Conservation (phyloP, 92 coral and sea anemone genomes). For the Phenganax marumi region DNA sequence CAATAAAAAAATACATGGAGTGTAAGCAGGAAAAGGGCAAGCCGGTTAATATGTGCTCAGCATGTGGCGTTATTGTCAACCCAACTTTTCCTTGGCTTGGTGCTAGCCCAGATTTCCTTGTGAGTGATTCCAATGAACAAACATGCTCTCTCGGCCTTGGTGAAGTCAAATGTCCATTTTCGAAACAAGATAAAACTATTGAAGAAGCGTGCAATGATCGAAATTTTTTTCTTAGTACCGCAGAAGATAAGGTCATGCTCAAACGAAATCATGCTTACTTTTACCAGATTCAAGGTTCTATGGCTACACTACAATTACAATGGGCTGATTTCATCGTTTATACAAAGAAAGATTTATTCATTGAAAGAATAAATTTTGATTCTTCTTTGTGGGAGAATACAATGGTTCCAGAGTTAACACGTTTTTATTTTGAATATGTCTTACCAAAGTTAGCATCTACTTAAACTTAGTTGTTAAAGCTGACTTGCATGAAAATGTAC, state of each 20-base stretch:
- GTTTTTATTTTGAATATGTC: slow-evolving; percentile 27
- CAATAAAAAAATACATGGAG: slow-evolving; percentile 15
- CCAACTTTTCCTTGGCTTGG: slow-evolving; percentile 19
- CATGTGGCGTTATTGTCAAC: slow-evolving; percentile 24
- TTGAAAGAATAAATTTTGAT: slow-evolving; percentile 35
- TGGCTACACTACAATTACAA: slow-evolving; percentile 37
- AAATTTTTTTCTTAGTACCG: slow-evolving; percentile 19
- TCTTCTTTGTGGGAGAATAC: slow-evolving; percentile 2
- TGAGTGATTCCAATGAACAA: slow-evolving; percentile 1
- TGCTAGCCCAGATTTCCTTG: slow-evolving; percentile 19
- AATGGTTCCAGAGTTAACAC: slow-evolving; percentile 34
- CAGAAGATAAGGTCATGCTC: slow-evolving; percentile 19
- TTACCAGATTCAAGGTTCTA: slow-evolving; percentile 40
- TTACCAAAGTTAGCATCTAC: neutral
- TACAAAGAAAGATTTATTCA: slow-evolving; percentile 27
- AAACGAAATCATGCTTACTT: slow-evolving; percentile 35
- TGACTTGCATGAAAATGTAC: neutral
- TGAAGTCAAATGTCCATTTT: slow-evolving; percentile 44
- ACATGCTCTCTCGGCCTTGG: slow-evolving; percentile 13
- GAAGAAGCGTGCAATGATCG: slow-evolving; percentile 34
- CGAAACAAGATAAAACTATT: slow-evolving; percentile 35
- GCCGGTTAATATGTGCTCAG: neutral
- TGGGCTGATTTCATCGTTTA: slow-evolving; percentile 41
- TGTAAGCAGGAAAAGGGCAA: neutral
- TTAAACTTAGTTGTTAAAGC: neutral